Conservation (phyloP, 2,797 vertebrate species). For the Sebastes nivosus region DNA sequence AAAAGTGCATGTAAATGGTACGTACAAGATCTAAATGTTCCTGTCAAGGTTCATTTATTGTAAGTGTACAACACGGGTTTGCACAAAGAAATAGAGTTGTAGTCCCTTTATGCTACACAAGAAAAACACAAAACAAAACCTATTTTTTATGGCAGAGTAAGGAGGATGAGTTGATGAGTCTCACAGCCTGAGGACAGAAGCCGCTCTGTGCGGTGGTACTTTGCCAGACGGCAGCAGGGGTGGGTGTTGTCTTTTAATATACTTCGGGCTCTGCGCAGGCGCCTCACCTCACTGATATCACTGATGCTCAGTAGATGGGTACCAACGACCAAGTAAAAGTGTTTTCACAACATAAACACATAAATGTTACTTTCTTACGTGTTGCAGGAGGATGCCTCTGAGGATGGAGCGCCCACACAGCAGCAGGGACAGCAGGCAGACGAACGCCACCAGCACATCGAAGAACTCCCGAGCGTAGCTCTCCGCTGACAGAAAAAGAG, state of each 20-base stretch:
- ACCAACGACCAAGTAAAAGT: neutral
- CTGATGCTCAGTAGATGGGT: neutral
- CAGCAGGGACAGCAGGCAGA: constrained; percentile 88
- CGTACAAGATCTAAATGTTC: neutral
- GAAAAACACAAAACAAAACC: neutral
- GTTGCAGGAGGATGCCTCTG: constrained; percentile 87
- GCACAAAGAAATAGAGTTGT: neutral
- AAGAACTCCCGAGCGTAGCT: constrained; percentile 86
- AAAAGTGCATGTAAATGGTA: neutral
- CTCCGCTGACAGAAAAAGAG: constrained; percentile 78
- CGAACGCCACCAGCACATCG: constrained; percentile 86
- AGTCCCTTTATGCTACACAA: neutral
- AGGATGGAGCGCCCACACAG: constrained; percentile 91
- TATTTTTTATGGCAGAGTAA: neutral
- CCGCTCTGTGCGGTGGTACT: neutral
- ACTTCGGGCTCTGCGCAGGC: neutral
- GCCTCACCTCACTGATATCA: neutral
- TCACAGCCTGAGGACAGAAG: neutral
- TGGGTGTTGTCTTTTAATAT: neutral
- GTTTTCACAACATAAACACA: neutral
- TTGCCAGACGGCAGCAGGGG: neutral
- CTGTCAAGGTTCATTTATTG: neutral
- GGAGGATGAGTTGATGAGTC: neutral
- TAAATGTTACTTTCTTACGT: constrained; percentile 70
- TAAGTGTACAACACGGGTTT: neutral